These are phyloP conservation scores for Alentia gelatinosa DNA, from an alignment of 2,888 invertebrate genomes.

Conservation along the genomic window DNA sequence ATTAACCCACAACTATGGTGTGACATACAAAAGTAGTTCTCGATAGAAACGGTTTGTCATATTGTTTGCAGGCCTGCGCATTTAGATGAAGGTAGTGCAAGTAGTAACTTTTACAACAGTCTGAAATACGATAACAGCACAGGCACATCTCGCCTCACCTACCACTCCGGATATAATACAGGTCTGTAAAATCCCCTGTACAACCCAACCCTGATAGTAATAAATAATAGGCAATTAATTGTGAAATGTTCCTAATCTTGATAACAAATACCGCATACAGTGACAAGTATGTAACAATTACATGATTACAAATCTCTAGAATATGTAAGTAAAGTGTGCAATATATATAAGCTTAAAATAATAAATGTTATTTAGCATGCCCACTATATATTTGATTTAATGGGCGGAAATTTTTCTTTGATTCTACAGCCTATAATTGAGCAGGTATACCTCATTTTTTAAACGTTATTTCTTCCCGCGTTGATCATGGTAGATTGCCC, in stretches of 20 bases:
- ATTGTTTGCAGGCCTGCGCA: slow-evolving; percentile 45
- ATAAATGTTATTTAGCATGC: not conserved
- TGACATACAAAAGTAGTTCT: not conserved
- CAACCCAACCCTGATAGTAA: not conserved
- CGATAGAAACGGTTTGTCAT: not conserved
- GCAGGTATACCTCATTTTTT: not conserved
- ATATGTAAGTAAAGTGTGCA: too few species aligned
- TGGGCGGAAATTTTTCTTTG: not conserved
- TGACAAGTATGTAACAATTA: not conserved
- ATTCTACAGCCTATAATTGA: not conserved
- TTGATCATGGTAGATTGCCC: not conserved
- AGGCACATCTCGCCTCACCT: slow-evolving; percentile 62
- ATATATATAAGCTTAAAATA: too few species aligned
- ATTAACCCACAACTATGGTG: not conserved
- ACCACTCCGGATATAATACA: slow-evolving; percentile 46
- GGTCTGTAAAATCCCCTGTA: slow-evolving; percentile 10
- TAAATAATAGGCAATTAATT: not conserved
- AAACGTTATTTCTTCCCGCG: not conserved
- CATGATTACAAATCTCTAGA: too few species aligned
- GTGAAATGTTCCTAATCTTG: not conserved
- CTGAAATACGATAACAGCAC: slow-evolving; percentile 68
- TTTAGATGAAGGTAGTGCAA: not conserved
- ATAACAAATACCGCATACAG: not conserved
- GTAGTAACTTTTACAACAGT: slow-evolving; percentile 71
- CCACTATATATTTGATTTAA: not conserved